Conservation (phyloP, 1,140 invertebrate genomes). For the Xylocopa sonorina region DNA sequence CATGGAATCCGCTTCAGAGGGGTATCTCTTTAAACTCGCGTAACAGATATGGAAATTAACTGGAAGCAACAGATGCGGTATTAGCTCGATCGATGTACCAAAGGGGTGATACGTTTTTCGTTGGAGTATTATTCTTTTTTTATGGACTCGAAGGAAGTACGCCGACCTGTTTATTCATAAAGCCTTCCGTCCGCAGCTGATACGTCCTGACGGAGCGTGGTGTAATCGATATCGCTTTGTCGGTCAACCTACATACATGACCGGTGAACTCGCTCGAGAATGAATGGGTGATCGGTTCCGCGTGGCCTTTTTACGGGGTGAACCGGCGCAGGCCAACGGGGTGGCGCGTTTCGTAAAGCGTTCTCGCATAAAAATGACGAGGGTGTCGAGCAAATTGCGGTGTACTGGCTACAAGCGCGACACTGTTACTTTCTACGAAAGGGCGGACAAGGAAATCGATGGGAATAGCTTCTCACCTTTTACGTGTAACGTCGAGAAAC, state of each 20-base stretch:
- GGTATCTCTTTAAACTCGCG: too few relatives aligned
- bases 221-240: constrained; percentile 46
- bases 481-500: not conserved
- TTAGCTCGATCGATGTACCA: not conserved
- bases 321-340: not conserved
- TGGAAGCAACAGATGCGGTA: not conserved
- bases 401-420: constrained; percentile 11
- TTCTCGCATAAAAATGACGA: constrained; percentile 54
- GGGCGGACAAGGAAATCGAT: not conserved
- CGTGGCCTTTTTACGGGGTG: constrained; percentile 30
- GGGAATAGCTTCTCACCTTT: not conserved
- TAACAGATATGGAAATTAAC: constrained; percentile 15
- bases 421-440: constrained; percentile 26
- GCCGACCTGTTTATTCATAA: constrained; percentile 33
- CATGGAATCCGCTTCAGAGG: too few relatives aligned
- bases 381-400: constrained; percentile 21
- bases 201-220: constrained; percentile 8
- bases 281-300: constrained; percentile 53
- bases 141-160: constrained; percentile 7
- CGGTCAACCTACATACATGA: constrained; percentile 6
- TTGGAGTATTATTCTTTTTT: constrained; percentile 1
- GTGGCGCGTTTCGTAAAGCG: constrained; percentile 33
- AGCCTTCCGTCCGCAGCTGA: constrained; percentile 15
- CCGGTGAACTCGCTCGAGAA: constrained; percentile 25
- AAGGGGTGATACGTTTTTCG: not conserved